Evolutionary conservation across 2,797 vertebrate species (phyloP).

Genomic region (Hemitrygon akajei): DNA sequence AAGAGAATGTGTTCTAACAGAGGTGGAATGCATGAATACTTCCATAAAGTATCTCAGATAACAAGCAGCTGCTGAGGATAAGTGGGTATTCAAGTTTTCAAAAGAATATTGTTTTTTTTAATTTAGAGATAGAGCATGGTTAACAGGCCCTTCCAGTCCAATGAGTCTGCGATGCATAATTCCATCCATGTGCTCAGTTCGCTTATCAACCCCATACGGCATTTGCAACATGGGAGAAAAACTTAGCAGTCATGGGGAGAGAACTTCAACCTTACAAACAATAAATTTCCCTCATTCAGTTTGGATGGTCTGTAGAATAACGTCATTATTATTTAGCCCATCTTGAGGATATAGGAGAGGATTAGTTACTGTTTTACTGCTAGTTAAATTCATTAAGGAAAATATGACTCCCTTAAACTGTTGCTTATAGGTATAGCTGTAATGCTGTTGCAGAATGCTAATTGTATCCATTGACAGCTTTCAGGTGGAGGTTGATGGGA

Average conservation of each 20-base stretch:
- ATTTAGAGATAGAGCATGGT: too few species aligned
- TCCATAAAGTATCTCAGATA: background rate
- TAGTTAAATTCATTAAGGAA: background rate
- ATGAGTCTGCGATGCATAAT: too few species aligned
- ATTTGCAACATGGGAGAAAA: too few species aligned
- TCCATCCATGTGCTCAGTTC: too few species aligned
- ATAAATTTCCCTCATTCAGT: background rate
- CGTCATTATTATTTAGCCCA: background rate
- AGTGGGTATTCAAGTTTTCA: constrained; percentile 16
- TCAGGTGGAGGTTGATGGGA: background rate
- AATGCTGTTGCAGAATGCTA: background rate
- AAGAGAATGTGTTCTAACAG: constrained; percentile 4
- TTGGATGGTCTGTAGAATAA: background rate
- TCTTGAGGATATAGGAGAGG: background rate
- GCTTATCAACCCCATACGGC: too few species aligned
- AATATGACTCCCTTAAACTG: background rate
- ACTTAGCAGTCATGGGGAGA: too few species aligned
- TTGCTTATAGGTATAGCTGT: background rate
- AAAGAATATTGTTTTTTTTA: background rate
- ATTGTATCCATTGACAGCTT: background rate
- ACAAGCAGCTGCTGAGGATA: background rate
- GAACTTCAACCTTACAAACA: background rate
- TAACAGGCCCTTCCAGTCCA: too few species aligned
- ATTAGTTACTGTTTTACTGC: background rate
- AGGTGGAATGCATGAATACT: background rate